Evolutionary conservation across 2,797 vertebrate species (phyloP), one percentile per base, ranked within the genome.

Genomic region (Pogoniulus pusillus): DNA sequence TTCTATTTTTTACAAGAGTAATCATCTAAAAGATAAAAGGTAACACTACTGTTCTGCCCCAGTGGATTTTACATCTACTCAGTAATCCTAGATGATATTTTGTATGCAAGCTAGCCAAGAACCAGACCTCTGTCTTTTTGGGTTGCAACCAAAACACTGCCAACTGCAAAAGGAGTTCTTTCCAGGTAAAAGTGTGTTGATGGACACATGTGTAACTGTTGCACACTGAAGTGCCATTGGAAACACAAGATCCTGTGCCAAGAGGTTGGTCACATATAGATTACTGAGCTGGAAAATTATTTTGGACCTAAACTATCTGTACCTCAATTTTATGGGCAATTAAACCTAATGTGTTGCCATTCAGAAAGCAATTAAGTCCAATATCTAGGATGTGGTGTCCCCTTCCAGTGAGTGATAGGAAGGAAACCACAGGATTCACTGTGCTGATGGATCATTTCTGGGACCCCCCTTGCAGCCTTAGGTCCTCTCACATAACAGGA

Each of bases 281-380:
- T 92, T 91, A 95, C 82, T 70, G 93, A 97, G 90, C 89, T 93
- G 92, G 93, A 95, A 97, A 97, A 96, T 96, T 90, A 96, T 96
- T 95, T 96, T 94, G 96, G 93, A 92, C 92, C 90, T 94, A 79
- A 88, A 94, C 77, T 89, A 93, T 88, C 92, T 72, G 90, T 75
- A 87, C 91, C 95, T 96, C 94, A 87, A 94, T 92, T 95, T 96
- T 96, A 96, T 90, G 94, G 96, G 76, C 93, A 96, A 97, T 97
- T 97, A 96, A 96, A 87, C 86, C 79, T 87, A 96, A 96, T 84
- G 78, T 32, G 49, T 90, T 93, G 58, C 93, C 90, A 85, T 94
- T 95, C 89, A 96, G 89, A 89, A 96, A 90, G 92, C 93, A 91
- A 94, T 96, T 96, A 95, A 96, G 73, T 18, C 80, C 35, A 20